Base-by-base conservation (phyloP, 2,888 invertebrate species). In the Drosophila trichaetosa region DNA sequence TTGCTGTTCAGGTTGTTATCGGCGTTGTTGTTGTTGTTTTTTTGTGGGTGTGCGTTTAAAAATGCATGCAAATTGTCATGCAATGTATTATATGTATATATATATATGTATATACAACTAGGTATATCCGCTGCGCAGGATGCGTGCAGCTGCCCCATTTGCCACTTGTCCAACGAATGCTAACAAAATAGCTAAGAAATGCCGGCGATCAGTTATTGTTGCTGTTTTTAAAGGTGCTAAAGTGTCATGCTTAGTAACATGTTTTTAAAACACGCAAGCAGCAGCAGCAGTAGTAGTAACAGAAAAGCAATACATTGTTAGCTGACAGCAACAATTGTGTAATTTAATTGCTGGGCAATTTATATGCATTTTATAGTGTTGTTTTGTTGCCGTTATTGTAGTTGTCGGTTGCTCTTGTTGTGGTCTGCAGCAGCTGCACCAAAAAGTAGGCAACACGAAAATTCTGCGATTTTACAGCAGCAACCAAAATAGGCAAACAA, bases 261-360 rank as follows among this genome's bases (percentile, higher is more conserved):
- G 83, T 72, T 73, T 80, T 72, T 75, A 73, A 60, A 79, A 65
- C 87, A 87, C 80, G 86, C 77, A 56, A 77, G 54, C 79, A 69
- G 65, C 68, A 31, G 38, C 59, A 58, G 31, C 7, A 58, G 31
- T 3, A 21, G 57, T n/a, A 21, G 4, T 27, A 27, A 29, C 27
- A 48, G 53, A 18, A 68, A 46, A 46, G 33, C 38, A 24, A 56
- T 40, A 48, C 38, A 27, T 72, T 57, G 51, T 29, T 57, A 56
- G 46, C 78, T 78, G 75, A 66, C 75, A 52, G 64, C 65, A 58
- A 60, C 73, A 73, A 67, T 54, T 73, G 52, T 66, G 68, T n/a
- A 72, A 76, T 78, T 87, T 81, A 85, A 85, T 83, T 81, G 72
- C 79, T 73, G 64, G 74, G 59, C 62, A 81, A 85, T 85, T 81